Base-by-base conservation (phyloP, 2,113 vertebrate species). In the Laticauda laticaudata region DNA sequence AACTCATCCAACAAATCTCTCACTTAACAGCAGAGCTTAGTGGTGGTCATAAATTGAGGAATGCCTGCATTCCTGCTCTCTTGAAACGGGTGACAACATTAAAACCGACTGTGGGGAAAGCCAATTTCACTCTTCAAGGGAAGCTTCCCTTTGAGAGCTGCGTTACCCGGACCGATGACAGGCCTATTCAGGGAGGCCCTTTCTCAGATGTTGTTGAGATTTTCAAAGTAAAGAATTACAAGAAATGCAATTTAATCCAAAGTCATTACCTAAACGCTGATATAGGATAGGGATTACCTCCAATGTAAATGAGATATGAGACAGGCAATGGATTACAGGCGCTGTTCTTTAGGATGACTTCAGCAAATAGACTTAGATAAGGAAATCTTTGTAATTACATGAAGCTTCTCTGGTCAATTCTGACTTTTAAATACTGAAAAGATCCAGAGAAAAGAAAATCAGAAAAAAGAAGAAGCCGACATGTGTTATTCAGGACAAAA, bases 351-450 rank as follows among this genome's bases (percentile, higher is more conserved):
- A 94, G 96, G 97, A 98, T 97, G 97, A 97, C 97, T 97, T 97
- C 97, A 96, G 98, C 98, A 98, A 98, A 98, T 97, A 98, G 98
- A 95, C 96, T 97, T 95, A 97, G 98, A 98, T 98, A 98, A 98
- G 98, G 97, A 98, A 98, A 98, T 98, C 98, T 98, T 98, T 98
- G 98, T 98, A 98, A 98, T 99, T 98, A 98, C 98, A 98, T 94
- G 96, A 97, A 97, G 98, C 98, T 97, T 97, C 98, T 97, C 97
- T 97, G 98, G 98, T 98, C 98, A 98, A 98, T 98, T 98, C 98
- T 97, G 96, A 97, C 97, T 98, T 98, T 98, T 98, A 98, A 98
- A 98, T 97, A 97, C 98, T 92, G 90, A 96, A 96, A 97, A 88
- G 54, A 97, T 95, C 87, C 90, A 95, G 96, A 96, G 97, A 96